These are phyloP conservation scores for Nematolebias whitei DNA, from an alignment of 2,113 vertebrate genomes.

Conservation along the genomic window DNA sequence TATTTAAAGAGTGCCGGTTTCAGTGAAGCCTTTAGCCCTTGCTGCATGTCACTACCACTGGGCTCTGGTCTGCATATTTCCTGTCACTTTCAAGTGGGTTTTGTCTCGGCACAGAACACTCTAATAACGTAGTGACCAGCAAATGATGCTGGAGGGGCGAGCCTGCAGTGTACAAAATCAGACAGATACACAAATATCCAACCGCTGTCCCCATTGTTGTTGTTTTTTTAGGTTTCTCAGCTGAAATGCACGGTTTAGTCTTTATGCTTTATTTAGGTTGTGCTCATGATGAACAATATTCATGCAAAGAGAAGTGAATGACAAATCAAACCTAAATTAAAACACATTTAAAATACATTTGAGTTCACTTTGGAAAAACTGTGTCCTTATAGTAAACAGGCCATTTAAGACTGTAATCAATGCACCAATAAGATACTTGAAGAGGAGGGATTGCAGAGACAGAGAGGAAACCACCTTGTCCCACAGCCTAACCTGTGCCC, in stretches of 20 bases:
- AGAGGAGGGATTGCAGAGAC: slow-evolving; percentile 73
- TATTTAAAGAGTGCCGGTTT: slow-evolving; percentile 53
- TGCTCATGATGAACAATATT: neutral
- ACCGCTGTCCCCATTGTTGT: slow-evolving; percentile 43
- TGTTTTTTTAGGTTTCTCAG: too few relatives aligned
- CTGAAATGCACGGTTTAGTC: neutral
- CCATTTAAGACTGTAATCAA: slow-evolving; percentile 27
- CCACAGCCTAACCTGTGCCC: slow-evolving; percentile 64
- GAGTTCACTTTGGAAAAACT: slow-evolving; percentile 1
- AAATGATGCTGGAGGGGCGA: slow-evolving; percentile 17
- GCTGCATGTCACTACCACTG: slow-evolving; percentile 33
- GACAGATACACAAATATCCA: slow-evolving; percentile 6
- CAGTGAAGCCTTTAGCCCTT: slow-evolving; percentile 32
- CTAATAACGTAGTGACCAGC: slow-evolving; percentile 63
- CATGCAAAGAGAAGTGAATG: neutral
- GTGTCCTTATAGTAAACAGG: slow-evolving; percentile 20
- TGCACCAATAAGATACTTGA: slow-evolving; percentile 68
- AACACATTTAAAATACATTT: neutral
- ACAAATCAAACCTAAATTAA: neutral
- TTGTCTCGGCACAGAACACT: slow-evolving; percentile 30
- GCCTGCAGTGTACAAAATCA: slow-evolving; percentile 25
- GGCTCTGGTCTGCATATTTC: slow-evolving; percentile 52
- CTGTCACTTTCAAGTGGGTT: slow-evolving; percentile 68
- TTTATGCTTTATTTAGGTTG: neutral
- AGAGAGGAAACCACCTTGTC: slow-evolving; percentile 68